Base-by-base conservation (phyloP, 2,797 vertebrate species). In the Onychomys torridus region DNA sequence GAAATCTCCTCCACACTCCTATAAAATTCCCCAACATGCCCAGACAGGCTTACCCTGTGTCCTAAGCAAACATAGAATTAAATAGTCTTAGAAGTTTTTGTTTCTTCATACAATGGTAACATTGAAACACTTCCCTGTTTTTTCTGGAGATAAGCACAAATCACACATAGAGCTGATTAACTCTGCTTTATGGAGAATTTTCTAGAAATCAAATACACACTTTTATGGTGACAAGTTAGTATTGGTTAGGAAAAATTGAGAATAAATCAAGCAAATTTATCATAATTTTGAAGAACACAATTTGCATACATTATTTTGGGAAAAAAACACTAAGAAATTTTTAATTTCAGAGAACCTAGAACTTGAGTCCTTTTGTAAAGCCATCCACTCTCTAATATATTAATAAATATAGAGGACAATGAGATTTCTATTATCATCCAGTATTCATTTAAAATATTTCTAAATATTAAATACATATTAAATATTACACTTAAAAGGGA, bases 401-500 rank as follows among this genome's bases (percentile, higher is more conserved):
- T 49, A 65, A 57, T 75, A 78, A 73, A 65, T 88, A 59, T 88
- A 79, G 6, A 65, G 67, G 76, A 27, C n/a, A 92, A 7, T 82
- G 34, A 77, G 76, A 65, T 57, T 86, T 65, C 19, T 37, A 91
- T 63, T 71, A 11, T 87, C 5, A 40, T 76, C 14, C 14, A 87
- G 52, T 65, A n/a, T 61, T 88, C 21, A 75, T 75, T 67, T 25
- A 88, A 94, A 84, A 79, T 93, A 69, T 88, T 57, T 91, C 21
- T 59, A 4, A 67, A 49, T 65, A 16, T 2, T 2, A 9, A 73
- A 43, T 89, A 49, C 34, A 12, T 65, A 7, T 57, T 63, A 82
- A 55, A 13, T 13, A 23, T 32, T 88, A 2, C 65, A 49, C 2
- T 73, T 34, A 29, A 71, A 84, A 0, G 17, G 69, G 69, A 90